Evolutionary conservation across 2,888 invertebrate genomes (phyloP), one percentile per base, ranked within the genome.

Genomic region (Hanleya hanleyi): DNA sequence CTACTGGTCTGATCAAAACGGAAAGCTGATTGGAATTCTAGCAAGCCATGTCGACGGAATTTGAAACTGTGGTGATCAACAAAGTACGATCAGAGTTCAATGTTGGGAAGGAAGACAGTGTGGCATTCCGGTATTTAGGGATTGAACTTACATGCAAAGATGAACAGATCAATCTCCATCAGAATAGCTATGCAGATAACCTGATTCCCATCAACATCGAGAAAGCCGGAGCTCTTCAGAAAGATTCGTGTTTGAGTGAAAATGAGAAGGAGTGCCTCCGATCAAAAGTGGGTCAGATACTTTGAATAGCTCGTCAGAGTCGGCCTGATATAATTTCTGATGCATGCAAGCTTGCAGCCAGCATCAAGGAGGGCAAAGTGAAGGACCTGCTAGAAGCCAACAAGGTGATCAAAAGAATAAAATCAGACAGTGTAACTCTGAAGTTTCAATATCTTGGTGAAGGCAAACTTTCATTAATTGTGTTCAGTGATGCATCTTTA

Each of bases 31-130:
- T 22, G 73, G 65, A 2, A 29, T 70, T 2, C 33, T 73, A 61
- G 69, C 66, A 32, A 66, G 74, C 38, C 70, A 74, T 67, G 70
- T 74, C 6, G 74, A 74, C 7, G 26, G 32, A 37, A 12, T 74
- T 74, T 35, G 64, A 67, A 38, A n/a, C 37, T 29, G 35, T 26
- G 3, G 62, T 67, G 15, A 74, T 74, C 3, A 12, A 41, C 18
- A n/a, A 51, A 50, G 41, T 70, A 12, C 37, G 70, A 22, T 22
- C 62, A 15, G 61, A 18, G 36, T 41, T 70, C 41, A 35, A 26
- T 26, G 74, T 66, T 2, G 50, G 68, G 15, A 68, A 51, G 35
- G 47, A 47, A 50, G 50, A 68, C 12, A 37, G 35, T 15, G 49
- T 26, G 15, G 57, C 51, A 15, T 67, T 74, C 47, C 47, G 49